Evolutionary conservation across 2,797 vertebrate species (phyloP).

Genomic region (Falco berigora): DNA sequence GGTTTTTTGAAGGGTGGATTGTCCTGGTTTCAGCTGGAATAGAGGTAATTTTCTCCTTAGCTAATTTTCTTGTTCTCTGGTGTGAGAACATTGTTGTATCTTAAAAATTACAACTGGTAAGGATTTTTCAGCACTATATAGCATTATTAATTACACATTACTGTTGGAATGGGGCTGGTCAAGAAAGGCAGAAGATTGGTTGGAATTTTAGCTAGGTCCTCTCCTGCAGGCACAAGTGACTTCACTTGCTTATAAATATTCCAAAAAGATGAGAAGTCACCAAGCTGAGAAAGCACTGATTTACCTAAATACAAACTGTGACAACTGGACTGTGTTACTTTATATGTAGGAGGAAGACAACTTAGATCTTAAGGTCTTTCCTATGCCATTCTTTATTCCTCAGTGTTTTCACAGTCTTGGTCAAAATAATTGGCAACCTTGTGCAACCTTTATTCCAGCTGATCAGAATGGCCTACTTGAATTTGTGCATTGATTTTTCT

Average conservation of each 20-base stretch:
- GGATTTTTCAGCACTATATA: not conserved
- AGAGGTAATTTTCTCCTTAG: too few relatives aligned
- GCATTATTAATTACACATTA: not conserved
- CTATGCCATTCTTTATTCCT: not conserved
- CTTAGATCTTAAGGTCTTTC: not conserved
- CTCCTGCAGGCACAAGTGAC: not conserved
- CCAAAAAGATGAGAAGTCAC: not conserved
- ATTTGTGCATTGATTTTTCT: conserved; percentile 38
- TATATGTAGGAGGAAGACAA: not conserved
- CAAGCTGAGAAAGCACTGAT: not conserved
- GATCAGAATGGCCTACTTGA: not conserved
- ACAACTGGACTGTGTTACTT: not conserved
- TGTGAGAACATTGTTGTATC: not conserved
- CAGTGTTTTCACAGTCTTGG: not conserved
- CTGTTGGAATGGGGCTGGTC: not conserved
- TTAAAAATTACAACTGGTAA: not conserved
- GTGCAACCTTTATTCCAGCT: not conserved
- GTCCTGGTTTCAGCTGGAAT: too few relatives aligned
- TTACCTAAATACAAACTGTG: not conserved
- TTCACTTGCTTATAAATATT: not conserved
- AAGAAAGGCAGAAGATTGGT: not conserved
- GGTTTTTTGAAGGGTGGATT: not conserved
- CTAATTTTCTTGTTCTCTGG: too few relatives aligned
- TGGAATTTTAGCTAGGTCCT: not conserved
- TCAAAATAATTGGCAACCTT: not conserved